Evolutionary conservation across 1,140 invertebrate species (phyloP).

Genomic region (Diploscapter pachys): DNA sequence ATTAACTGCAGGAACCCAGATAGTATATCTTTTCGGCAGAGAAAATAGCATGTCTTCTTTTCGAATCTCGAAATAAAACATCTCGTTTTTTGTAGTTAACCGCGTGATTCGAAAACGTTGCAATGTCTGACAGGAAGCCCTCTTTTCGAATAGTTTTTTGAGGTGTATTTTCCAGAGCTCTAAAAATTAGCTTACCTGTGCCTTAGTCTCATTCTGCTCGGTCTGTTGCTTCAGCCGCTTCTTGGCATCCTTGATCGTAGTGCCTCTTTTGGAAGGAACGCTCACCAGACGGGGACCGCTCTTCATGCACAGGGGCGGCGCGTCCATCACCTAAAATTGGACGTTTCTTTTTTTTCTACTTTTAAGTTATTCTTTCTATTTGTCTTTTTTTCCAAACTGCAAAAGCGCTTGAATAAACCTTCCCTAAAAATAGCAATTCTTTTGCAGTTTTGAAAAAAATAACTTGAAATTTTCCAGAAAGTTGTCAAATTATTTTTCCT

Average conservation of each 20-base stretch:
- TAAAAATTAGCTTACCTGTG: too few relatives aligned
- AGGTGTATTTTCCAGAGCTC: too few relatives aligned
- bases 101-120: too few relatives aligned
- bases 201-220: slow-evolving; percentile 3
- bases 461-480: background rate
- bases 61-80: too few relatives aligned
- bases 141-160: too few relatives aligned
- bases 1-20: too few relatives aligned
- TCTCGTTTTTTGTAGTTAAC: too few relatives aligned
- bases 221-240: slow-evolving; percentile 3
- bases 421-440: background rate
- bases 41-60: too few relatives aligned
- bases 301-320: slow-evolving; percentile 9
- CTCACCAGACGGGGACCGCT: slow-evolving; percentile 18
- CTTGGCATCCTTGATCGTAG: slow-evolving; percentile 17
- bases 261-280: slow-evolving; percentile 14
- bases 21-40: too few relatives aligned
- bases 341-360: background rate
- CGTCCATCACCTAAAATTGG: slow-evolving; percentile 24
- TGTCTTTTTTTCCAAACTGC: too few relatives aligned
- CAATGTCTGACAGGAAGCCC: too few relatives aligned
- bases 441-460: background rate
- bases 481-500: background rate
- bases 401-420: background rate
- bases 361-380: too few relatives aligned